Conservation (phyloP, 2,113 vertebrate genomes). For the Pseudorectes ferrugineus region DNA sequence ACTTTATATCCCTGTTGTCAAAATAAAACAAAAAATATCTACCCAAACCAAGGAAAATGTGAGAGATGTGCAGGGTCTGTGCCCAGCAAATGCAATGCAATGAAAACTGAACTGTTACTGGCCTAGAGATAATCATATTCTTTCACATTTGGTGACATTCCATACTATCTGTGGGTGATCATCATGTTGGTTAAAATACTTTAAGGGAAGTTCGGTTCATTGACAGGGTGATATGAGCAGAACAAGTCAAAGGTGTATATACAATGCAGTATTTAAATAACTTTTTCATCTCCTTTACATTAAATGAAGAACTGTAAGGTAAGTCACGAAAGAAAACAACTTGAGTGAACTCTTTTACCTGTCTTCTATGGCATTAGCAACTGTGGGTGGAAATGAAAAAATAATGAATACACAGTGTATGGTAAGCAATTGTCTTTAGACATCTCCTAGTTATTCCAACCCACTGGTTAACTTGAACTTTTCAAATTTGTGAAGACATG, state of each 20-base stretch:
- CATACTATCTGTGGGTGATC: not conserved
- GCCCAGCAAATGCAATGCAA: not conserved
- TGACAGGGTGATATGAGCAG: not conserved
- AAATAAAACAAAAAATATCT: not conserved
- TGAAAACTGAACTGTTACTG: not conserved
- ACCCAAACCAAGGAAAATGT: not conserved
- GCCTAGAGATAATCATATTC: not conserved
- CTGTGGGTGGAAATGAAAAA: conserved; percentile 20
- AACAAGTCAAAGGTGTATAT: not conserved
- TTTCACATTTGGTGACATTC: not conserved
- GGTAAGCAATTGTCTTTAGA: not conserved
- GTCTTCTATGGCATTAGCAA: conserved; percentile 12
- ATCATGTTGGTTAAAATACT: not conserved
- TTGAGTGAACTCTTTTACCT: not conserved
- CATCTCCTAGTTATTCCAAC: not conserved
- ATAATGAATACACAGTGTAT: conserved; percentile 22
- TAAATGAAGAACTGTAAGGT: not conserved
- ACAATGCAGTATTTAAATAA: not conserved
- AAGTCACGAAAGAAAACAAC: not conserved
- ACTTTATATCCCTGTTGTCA: not conserved
- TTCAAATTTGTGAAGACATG: not conserved
- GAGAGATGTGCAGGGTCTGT: not conserved
- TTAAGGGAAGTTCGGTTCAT: not conserved
- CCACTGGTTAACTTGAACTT: not conserved
- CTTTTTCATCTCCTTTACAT: not conserved